Base-by-base conservation (phyloP, 2,113 vertebrate genomes). In the Paracyprichromis sp. region DNA sequence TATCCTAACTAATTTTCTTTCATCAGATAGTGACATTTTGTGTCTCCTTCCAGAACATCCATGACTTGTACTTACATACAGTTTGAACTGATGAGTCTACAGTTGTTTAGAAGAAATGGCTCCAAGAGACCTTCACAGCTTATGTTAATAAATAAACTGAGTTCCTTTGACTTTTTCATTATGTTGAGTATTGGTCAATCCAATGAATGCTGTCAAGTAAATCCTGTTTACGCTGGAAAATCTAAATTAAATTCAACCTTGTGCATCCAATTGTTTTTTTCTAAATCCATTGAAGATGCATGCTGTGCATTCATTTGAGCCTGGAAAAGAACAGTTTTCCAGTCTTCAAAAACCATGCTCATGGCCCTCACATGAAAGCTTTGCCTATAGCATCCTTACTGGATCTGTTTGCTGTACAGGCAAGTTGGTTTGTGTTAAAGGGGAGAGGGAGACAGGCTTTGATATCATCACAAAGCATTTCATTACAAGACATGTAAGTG, bases 1-100 rank as follows among this genome's bases (percentile, higher is more conserved):
- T 2, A 36, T 63, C 1, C 59, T 5, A 63, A 63, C 17, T 12
- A 11, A n/a, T 63, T 63, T 36, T 7, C 29, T 63, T 63, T 63
- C 17, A 2, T 63, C 9, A 63, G 2, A 1, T 34, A 0, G 17
- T n/a, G 59, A 63, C 31, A 63, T 63, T 36, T 34, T 63, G 31
- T 1, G 59, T 36, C 59, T 36, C 59, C 59, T 63, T n/a, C 17
- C 59, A n/a, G 59, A 63, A 34, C 31, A 36, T 36, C 59, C 31
- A 63, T 63, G 59, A n/a, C 31, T 36, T 63, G 31, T 63, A 63
- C 2, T 63, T 63, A 12, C 31, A 63, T 12, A 36, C 17, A 36
- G 29, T 19, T 63, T 63, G 9, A 63, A 63, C 31, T 19, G 0
- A 36, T 34, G 29, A 61, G 29, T 61, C 2, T 61, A 36, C 59